Percentiles rank a stretch among this genome's conserved stretches.
phyloP scores from a whole-genome alignment of 2,113 vertebrate species.

The Cynoglossus semilaevis region DNA sequence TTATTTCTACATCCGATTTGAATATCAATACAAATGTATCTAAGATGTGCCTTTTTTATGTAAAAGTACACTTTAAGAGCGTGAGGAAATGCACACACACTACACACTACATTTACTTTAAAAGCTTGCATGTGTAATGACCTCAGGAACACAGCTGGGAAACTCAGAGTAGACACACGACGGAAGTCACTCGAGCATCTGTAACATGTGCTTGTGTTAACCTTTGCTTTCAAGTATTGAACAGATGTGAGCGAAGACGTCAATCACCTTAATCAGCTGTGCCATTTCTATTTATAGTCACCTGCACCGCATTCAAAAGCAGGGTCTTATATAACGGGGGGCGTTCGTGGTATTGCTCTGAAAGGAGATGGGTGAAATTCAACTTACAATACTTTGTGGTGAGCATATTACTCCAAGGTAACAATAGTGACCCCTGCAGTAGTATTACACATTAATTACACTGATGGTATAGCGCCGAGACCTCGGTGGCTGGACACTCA shows the following conservation, averaged over 20 bases:
- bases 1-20: background rate
- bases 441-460: no score
- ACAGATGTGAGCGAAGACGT: constrained; percentile 26
- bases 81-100: background rate
- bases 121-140: constrained; percentile 43
- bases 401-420: no score
- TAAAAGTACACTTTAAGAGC: background rate
- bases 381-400: background rate
- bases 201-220: constrained; percentile 43
- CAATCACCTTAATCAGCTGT: constrained; percentile 30
- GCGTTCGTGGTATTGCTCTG: background rate
- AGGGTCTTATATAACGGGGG: constrained; percentile 10
- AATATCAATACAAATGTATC: background rate
- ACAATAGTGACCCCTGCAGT: no score
- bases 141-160: constrained; percentile 34
- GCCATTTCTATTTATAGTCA: constrained; percentile 23
- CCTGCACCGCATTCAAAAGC: background rate
- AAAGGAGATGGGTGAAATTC: background rate
- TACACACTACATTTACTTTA: constrained; percentile 25
- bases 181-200: constrained; percentile 50
- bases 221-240: constrained; percentile 48
- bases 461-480: no score
- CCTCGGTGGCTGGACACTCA: no score
- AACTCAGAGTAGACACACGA: constrained; percentile 38
- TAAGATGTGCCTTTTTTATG: background rate